Percentiles rank a stretch among this genome's conserved stretches.
These are phyloP conservation scores for Colletes collaris DNA, from an alignment of 2,888 invertebrate genomes.

Conservation along the genomic window DNA sequence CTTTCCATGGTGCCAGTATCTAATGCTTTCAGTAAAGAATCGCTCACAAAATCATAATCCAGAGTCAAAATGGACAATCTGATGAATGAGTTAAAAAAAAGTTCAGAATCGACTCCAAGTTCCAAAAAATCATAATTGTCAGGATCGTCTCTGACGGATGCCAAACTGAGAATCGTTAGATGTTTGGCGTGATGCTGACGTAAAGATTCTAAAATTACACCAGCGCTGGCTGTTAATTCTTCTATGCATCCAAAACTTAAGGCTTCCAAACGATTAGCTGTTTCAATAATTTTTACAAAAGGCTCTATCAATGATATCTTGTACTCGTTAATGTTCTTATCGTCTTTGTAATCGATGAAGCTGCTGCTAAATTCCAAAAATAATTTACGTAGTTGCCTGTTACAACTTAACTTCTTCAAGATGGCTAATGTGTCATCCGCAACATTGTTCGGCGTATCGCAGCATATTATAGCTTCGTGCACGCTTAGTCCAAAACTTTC, in stretches of 20 bases:
- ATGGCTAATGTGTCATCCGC: conserved; percentile 77
- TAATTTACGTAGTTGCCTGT: conserved; percentile 80
- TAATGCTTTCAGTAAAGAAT: conserved; percentile 84
- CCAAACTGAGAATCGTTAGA: conserved; percentile 87
- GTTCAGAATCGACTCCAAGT: conserved; percentile 82
- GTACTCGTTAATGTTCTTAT: conserved; percentile 66
- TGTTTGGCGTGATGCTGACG: conserved; percentile 84
- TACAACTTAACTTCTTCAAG: conserved; percentile 78
- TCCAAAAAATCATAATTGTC: conserved; percentile 86
- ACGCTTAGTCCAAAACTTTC: conserved; percentile 81
- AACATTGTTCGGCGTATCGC: conserved; percentile 78
- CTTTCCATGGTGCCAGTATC: conserved; percentile 83
- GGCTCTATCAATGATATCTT: conserved; percentile 74
- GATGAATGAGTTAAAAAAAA: conserved; percentile 85
- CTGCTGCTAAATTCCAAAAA: conserved; percentile 80
- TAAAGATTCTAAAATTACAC: conserved; percentile 82
- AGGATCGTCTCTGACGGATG: conserved; percentile 90
- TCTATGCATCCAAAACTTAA: conserved; percentile 85
- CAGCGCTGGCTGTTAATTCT: conserved; percentile 83
- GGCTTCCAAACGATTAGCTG: conserved; percentile 82
- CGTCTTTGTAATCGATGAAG: conserved; percentile 72
- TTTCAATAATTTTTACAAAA: conserved; percentile 82
- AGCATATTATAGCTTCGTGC: conserved; percentile 82
- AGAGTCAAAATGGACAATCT: conserved; percentile 83
- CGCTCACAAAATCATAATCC: conserved; percentile 85